Base-by-base conservation (phyloP, 2,113 vertebrate genomes). In the Epinephelus lanceolatus region DNA sequence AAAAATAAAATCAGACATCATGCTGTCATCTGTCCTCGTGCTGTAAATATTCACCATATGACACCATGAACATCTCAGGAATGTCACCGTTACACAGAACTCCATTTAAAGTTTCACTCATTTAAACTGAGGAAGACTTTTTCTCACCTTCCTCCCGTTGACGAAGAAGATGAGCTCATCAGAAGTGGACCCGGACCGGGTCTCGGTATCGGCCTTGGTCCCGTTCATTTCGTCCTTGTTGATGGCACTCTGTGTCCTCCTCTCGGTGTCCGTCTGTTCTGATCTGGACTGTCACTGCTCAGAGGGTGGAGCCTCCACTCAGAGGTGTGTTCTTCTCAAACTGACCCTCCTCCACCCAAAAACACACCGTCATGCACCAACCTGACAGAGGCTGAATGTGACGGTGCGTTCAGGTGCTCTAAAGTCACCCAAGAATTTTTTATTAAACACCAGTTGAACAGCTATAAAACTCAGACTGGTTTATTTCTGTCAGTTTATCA, bases 121-220 rank as follows among this genome's bases (percentile, higher is more conserved):
- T 81, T 73, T 37, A 25, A 67, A 3, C 3, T 6, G 4, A 8
- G 37, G 0, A 1, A 1, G 1, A 17, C 1, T 42, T 2, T 6
- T 27, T 14, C 63, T 93, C 96, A 99, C 98, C 97, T 99, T 99
- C 92, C 94, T 98, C 33, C 98, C 98, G 82, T 99, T 99, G 55
- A 99, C 96, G 90, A 98, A 99, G 95, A 99, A 97, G 91, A 98
- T 75, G 59, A 99, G 91, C 21, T 97, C 93, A 53, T 97, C 95
- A 0, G 81, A 80, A 0, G 40, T 4, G 30, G 74, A 52, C 52
- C 30, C 37, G 52, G 52, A 19, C 18, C 12, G 2, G 55, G 59
- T 60, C 61, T 18, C 21, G 4, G 6, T 1, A 0, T 69, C 77
- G 19, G 56, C 3, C 8, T 0, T 14, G 17, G 55, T 69, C 3